Conservation (phyloP, 2,888 invertebrate species). For the Ethmia dodecea region DNA sequence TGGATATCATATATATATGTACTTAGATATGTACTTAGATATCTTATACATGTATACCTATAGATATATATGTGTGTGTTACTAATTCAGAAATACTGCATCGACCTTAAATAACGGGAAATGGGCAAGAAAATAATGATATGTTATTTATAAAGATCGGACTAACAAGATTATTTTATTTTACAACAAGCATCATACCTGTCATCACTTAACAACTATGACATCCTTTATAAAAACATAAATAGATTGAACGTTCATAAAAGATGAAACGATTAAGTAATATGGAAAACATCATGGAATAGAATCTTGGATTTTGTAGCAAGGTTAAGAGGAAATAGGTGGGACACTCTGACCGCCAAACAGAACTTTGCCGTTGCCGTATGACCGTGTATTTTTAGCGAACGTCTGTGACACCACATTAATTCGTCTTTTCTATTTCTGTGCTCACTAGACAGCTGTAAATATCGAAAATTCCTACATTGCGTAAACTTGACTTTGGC, state of each 20-base stretch:
- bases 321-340: conserved; percentile 61
- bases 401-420: conserved; percentile 28
- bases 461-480: conserved; percentile 9
- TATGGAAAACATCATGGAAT: conserved; percentile 31
- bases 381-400: conserved; percentile 56
- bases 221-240: not conserved
- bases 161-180: conserved; percentile 26
- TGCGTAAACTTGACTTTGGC: conserved; percentile 12
- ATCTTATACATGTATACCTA: too few species aligned
- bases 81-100: too few species aligned
- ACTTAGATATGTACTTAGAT: too few species aligned
- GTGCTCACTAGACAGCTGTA: conserved; percentile 30
- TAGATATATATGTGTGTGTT: too few species aligned
- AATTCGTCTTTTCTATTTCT: conserved; percentile 43
- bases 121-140: too few species aligned
- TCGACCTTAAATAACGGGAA: too few species aligned
- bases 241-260: not conserved
- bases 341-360: conserved; percentile 32
- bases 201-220: not conserved
- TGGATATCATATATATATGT: too few species aligned
- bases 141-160: not conserved
- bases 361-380: conserved; percentile 48
- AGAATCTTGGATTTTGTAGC: conserved; percentile 47
- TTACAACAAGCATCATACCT: too few species aligned
- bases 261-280: not conserved